These are phyloP conservation scores for Alsophila aescularia DNA, from an alignment of 2,888 invertebrate species.

Conservation along the genomic window DNA sequence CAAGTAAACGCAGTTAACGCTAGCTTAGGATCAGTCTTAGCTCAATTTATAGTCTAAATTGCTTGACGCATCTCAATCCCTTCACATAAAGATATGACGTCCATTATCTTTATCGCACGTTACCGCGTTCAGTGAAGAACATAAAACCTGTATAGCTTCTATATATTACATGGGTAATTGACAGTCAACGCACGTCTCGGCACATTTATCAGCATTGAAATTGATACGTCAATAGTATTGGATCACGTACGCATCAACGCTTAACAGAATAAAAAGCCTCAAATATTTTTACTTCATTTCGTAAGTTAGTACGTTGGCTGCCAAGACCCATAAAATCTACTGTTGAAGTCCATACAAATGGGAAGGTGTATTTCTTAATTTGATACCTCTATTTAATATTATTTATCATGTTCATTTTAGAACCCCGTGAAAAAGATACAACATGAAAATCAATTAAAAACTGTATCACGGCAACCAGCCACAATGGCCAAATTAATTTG, in stretches of 20 bases:
- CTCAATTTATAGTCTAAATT: constrained; percentile 9
- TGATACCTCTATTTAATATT: too few relatives aligned
- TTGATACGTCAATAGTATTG: constrained; percentile 49
- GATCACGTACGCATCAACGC: constrained; percentile 39
- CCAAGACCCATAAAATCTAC: neutral
- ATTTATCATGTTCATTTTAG: too few relatives aligned
- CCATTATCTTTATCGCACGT: constrained; percentile 12
- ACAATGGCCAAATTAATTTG: neutral
- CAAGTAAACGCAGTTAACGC: neutral
- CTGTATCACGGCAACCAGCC: too few relatives aligned
- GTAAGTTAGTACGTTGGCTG: constrained; percentile 2
- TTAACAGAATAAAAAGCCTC: constrained; percentile 32
- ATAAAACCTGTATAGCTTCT: constrained; percentile 8
- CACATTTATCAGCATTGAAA: constrained; percentile 55
- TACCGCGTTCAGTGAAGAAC: constrained; percentile 8
- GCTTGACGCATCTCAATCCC: constrained; percentile 7
- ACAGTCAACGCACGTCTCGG: constrained; percentile 41
- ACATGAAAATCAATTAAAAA: too few relatives aligned
- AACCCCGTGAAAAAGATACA: too few relatives aligned
- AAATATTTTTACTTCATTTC: constrained; percentile 23
- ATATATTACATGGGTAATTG: constrained; percentile 14
- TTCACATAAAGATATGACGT: constrained; percentile 11
- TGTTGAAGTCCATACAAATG: neutral
- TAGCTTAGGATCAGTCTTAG: constrained; percentile 16
- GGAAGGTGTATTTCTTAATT: too few relatives aligned